These are phyloP conservation scores for Nesoenas mayeri DNA, from an alignment of 2,113 vertebrate genomes.

Conservation along the genomic window DNA sequence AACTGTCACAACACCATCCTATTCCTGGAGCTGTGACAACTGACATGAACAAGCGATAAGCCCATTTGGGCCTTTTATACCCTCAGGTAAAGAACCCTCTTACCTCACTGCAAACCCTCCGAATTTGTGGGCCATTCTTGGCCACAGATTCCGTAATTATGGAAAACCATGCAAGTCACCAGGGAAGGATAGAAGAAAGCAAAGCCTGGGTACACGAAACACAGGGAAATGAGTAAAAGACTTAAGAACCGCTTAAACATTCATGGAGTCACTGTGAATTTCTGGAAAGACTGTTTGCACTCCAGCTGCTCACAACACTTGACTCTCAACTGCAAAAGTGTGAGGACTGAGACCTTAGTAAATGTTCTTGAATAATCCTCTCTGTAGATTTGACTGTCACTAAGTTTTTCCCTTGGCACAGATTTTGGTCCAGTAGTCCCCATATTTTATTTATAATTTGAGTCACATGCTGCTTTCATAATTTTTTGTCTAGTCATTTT, in stretches of 20 bases:
- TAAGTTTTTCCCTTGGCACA: background rate
- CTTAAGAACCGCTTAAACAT: background rate
- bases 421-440: background rate
- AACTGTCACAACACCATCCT: background rate
- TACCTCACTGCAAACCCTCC: background rate
- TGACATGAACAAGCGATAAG: background rate
- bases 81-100: background rate
- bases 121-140: background rate
- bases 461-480: slow-evolving; percentile 23
- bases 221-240: background rate
- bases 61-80: background rate
- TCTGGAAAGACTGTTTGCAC: background rate
- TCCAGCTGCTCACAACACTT: background rate
- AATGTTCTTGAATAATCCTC: background rate
- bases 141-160: background rate
- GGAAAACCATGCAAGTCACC: background rate
- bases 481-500: slow-evolving; percentile 58
- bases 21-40: background rate
- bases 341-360: background rate
- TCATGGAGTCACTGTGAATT: background rate
- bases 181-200: background rate
- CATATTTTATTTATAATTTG: slow-evolving; percentile 26
- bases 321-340: background rate
- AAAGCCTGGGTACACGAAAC: background rate
- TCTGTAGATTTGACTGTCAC: background rate